phyloP scores from a whole-genome alignment of 2,888 invertebrate species.

The Meta bourneti region DNA sequence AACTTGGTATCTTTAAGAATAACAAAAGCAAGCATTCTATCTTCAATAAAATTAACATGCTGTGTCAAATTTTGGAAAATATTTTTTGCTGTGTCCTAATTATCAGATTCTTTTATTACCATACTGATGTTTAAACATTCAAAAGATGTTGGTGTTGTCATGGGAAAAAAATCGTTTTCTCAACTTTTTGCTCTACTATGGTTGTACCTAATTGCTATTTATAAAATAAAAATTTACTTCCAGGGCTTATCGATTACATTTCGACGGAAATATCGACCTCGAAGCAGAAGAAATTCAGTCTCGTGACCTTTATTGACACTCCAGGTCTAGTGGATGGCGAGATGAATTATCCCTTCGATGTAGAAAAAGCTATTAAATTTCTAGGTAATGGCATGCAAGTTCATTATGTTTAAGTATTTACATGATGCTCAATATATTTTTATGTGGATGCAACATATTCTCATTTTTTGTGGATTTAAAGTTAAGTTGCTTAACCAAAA shows the following conservation, averaged over 20 bases:
- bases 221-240: conserved; percentile 2
- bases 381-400: conserved; percentile 80
- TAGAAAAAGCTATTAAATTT: conserved; percentile 83
- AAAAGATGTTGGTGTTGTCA: too few relatives aligned
- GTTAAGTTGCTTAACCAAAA: neutral
- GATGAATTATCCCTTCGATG: conserved; percentile 85
- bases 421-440: neutral
- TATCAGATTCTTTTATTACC: too few relatives aligned
- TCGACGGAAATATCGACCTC: conserved; percentile 84
- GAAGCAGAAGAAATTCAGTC: conserved; percentile 83
- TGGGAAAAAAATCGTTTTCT: too few relatives aligned
- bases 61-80: too few relatives aligned
- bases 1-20: too few relatives aligned
- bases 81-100: too few relatives aligned
- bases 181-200: too few relatives aligned
- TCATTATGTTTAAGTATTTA: neutral
- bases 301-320: conserved; percentile 84
- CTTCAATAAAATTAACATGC: too few relatives aligned
- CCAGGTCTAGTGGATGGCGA: conserved; percentile 85
- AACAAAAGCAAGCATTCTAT: too few relatives aligned
- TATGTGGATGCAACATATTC: neutral
- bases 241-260: conserved; percentile 84
- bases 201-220: too few relatives aligned
- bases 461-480: neutral
- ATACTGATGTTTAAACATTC: too few relatives aligned